Evolutionary conservation across 2,797 vertebrate species (phyloP), one percentile per base, ranked within the genome.

Genomic region (Echeneis naucrates): DNA sequence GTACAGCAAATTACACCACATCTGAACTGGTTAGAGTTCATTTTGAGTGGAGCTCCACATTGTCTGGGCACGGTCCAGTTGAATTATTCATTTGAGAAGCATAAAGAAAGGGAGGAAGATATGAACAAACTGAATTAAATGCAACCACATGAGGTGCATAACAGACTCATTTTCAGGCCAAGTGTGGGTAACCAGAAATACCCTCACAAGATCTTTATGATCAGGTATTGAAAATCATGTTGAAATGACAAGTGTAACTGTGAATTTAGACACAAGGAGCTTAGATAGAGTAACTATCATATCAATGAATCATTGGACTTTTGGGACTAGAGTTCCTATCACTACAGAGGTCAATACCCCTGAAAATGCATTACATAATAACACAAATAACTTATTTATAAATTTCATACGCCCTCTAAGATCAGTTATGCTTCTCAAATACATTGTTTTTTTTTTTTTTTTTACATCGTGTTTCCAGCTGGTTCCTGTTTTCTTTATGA

Each of bases 71-170:
- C 32, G 61, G 51, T 85, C 85, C 82, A 89, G 69, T 70, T 48
- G 57, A 74, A 72, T 78, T 75, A 72, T 88, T 87, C 78, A 80
- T 85, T 76, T 73, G 74, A 84, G 54, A 74, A 81, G 81, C 77
- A 82, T 55, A 68, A 77, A 77, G 45, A 65, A 38, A 81, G 65
- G 68, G 68, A 65, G 72, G 47, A 78, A 83, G 85, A 87, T 77
- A 76, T 82, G 77, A 80, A 58, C 57, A 78, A 42, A 82, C 75
- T 75, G 65, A 65, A 85, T 82, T 82, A 81, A 87, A 78, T 63
- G 42, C 51, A 86, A 86, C 78, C 82, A 83, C 68, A 84, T 84
- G 80, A 73, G 38, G 75, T 64, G 27, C 61, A 60, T 55, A 72
- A 63, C 51, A 61, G 74, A 54, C 37, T 56, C 70, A 70, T 76